Base-by-base conservation (phyloP, 2,797 vertebrate genomes). In the Gallirallus australis region DNA sequence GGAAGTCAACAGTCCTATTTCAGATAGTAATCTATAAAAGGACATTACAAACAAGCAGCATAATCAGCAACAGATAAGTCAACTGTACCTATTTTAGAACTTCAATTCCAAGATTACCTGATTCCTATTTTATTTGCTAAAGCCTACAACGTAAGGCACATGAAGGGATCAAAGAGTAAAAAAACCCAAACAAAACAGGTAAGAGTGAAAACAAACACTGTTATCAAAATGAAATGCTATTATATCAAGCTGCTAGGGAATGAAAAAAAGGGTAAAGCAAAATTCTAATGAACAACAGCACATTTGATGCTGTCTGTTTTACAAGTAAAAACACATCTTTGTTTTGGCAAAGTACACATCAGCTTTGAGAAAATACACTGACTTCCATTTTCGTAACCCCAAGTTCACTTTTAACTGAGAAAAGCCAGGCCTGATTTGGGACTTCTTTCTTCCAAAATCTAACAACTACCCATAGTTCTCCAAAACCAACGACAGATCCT, bases 31-130 rank as follows among this genome's bases (percentile, higher is more conserved):
- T 28, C 11, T 37, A 93, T 64, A 57, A 71, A 85, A 85, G 70
- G 9, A 11, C 25, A 87, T 45, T 63, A 82, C 39, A 91, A 93
- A 71, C n/a, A 91, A 71, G 68, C 2, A 1, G 27, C 64, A 66
- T 24, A 80, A 93, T 85, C 80, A 84, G 81, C 75, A 93, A 92
- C 70, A 90, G 56, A 45, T 84, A 66, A 72, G 54, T 63, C 82
- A 96, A 79, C 9, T 76, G 23, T 54, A 84, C 63, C 63, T 84
- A 7, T 60, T 92, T 77, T 78, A 79, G 53, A 90, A 82, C 30
- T 85, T 77, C 89, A 93, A 66, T 64, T 95, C 35, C 59, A 89
- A 77, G 37, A 89, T 87, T 70, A 94, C 56, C 68, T 82, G 68
- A 35, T 71, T 87, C 57, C 3, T 70, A 56, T 66, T 82, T 59